These are phyloP conservation scores for Hemibagrus wyckioides DNA, from an alignment of 2,113 vertebrate genomes.

Conservation along the genomic window DNA sequence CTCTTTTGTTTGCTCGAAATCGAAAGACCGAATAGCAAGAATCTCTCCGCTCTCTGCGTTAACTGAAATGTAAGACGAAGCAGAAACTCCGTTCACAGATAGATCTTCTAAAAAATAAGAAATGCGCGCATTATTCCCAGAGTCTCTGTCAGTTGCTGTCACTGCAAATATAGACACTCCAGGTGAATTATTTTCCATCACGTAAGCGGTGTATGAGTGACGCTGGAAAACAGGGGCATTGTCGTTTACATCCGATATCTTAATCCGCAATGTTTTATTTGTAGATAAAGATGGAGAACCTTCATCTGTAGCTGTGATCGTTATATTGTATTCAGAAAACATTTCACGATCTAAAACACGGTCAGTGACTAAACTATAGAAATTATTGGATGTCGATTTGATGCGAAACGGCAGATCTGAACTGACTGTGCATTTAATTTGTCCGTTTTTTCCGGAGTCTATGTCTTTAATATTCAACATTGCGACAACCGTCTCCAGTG, in stretches of 20 bases:
- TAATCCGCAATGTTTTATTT: constrained; percentile 67
- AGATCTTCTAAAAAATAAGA: constrained; percentile 46
- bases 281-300: constrained; percentile 67
- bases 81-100: constrained; percentile 41
- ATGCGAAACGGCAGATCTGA: constrained; percentile 65
- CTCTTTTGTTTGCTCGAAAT: constrained; percentile 59
- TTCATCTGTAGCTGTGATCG: constrained; percentile 70
- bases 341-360: constrained; percentile 55
- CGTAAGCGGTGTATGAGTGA: constrained; percentile 54
- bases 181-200: constrained; percentile 72
- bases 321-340: constrained; percentile 61
- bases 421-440: constrained; percentile 66
- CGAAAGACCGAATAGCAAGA: constrained; percentile 51
- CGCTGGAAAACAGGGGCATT: constrained; percentile 69
- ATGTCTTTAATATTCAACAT: constrained; percentile 73
- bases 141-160: constrained; percentile 69
- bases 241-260: constrained; percentile 75
- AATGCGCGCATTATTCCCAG: constrained; percentile 20
- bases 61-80: constrained; percentile 54
- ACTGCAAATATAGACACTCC: constrained; percentile 67
- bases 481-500: constrained; percentile 63
- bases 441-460: constrained; percentile 72
- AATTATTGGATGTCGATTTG: constrained; percentile 61
- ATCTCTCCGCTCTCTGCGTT: constrained; percentile 57
- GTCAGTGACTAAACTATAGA: constrained; percentile 65